Conservation (phyloP, 2,113 vertebrate genomes). For the Chrysochloris asiatica region DNA sequence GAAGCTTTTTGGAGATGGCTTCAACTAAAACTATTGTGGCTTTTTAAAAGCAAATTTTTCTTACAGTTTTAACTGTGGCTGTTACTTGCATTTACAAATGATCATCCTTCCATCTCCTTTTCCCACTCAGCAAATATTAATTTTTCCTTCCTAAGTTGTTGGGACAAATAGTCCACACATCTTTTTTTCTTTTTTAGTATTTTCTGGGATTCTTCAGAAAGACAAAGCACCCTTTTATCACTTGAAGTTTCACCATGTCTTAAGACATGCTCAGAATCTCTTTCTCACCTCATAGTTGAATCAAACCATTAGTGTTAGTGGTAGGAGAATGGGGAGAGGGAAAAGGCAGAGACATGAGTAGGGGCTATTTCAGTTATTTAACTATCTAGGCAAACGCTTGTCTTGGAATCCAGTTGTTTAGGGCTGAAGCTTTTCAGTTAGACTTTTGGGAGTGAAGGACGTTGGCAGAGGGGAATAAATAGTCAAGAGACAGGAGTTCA, state of each 20-base stretch:
- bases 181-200: background rate
- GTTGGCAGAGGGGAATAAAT: background rate
- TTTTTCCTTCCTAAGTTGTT: constrained; percentile 47
- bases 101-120: background rate
- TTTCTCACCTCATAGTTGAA: background rate
- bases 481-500: background rate
- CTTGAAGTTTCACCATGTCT: background rate
- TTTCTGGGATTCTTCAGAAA: constrained; percentile 49
- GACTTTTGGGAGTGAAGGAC: background rate
- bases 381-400: background rate
- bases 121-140: background rate
- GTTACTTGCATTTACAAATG: constrained; percentile 59
- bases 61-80: constrained; percentile 68
- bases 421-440: constrained; percentile 2
- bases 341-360: background rate
- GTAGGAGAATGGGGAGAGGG: background rate
- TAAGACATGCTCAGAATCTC: background rate
- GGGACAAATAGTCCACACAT: background rate
- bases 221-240: background rate
- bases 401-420: constrained; percentile 3
- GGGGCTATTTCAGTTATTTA: background rate
- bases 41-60: constrained; percentile 51
- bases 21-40: constrained; percentile 27
- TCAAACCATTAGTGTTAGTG: background rate
- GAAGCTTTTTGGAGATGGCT: constrained; percentile 64